These are phyloP conservation scores for Callospermophilus lateralis DNA, from an alignment of 2,113 vertebrate species.

Conservation along the genomic window DNA sequence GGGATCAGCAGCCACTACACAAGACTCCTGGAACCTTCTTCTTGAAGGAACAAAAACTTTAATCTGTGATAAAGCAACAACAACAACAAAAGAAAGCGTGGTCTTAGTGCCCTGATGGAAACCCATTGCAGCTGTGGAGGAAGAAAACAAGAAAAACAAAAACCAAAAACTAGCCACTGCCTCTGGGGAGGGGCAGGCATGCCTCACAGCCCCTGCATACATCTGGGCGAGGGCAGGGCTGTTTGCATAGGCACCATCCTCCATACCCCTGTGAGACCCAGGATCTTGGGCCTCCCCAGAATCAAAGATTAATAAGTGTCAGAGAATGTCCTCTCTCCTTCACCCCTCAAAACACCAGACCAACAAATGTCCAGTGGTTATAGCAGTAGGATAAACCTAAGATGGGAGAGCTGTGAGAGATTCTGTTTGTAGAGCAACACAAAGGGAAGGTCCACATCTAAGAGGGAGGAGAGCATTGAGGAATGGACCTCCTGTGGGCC, in stretches of 20 bases:
- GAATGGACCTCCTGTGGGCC: background rate
- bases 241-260: too few relatives aligned
- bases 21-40: background rate
- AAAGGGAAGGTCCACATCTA: background rate
- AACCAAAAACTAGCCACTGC: background rate
- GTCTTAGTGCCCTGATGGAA: background rate
- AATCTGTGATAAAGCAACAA: background rate
- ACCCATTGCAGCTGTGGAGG: background rate
- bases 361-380: background rate
- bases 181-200: background rate
- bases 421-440: background rate
- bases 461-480: background rate
- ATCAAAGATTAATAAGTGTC: background rate
- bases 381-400: background rate
- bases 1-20: background rate
- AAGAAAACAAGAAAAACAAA: background rate
- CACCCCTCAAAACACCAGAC: background rate
- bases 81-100: background rate
- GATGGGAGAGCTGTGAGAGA: background rate
- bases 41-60: background rate
- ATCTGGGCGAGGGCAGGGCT: background rate
- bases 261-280: too few relatives aligned
- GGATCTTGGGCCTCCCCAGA: background rate
- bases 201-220: rapidly evolving
- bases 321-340: background rate